A percentile compares a stretch with the other conserved stretches of the same genome.
These are phyloP conservation scores for Liparis tanakae DNA, from an alignment of 2,797 vertebrate genomes.

Conservation along the genomic window DNA sequence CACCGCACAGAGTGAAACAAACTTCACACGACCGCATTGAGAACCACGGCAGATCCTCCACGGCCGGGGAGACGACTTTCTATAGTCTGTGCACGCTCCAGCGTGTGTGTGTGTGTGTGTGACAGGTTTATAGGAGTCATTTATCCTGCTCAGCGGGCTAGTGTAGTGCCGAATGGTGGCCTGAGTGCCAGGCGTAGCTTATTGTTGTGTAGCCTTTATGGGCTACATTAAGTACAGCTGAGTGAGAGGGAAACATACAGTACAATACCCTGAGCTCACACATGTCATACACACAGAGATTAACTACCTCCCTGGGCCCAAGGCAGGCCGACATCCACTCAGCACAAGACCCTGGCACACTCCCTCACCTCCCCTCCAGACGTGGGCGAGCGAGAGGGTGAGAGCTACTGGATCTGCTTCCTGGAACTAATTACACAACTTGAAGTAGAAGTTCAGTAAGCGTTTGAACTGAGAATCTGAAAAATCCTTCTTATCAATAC, in stretches of 20 bases:
- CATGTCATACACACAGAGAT: conserved; percentile 82
- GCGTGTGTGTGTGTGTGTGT: conserved; percentile 70
- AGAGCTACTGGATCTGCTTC: background rate
- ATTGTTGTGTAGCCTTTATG: conserved; percentile 86
- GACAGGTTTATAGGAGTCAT: conserved; percentile 84
- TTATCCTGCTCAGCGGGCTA: conserved; percentile 83
- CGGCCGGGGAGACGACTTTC: conserved; percentile 71
- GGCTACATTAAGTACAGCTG: conserved; percentile 86
- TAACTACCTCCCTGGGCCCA: conserved; percentile 76
- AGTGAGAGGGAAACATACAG: conserved; percentile 84
- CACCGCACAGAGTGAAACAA: conserved; percentile 59
- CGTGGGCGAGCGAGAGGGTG: conserved; percentile 8
- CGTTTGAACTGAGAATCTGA: background rate
- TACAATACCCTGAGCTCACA: conserved; percentile 83
- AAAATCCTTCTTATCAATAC: background rate
- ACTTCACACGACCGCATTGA: conserved; percentile 58
- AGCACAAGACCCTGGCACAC: conserved; percentile 62
- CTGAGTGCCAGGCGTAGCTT: conserved; percentile 82
- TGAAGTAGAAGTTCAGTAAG: conserved; percentile 16
- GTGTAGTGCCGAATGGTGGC: conserved; percentile 82
- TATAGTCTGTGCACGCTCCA: conserved; percentile 72
- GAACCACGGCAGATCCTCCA: conserved; percentile 67
- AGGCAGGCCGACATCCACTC: conserved; percentile 70
- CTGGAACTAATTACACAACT: conserved; percentile 18
- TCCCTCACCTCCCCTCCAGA: conserved; percentile 38